phyloP scores from a whole-genome alignment of 2,797 vertebrate species.

The Melanotaenia maccullochi region DNA sequence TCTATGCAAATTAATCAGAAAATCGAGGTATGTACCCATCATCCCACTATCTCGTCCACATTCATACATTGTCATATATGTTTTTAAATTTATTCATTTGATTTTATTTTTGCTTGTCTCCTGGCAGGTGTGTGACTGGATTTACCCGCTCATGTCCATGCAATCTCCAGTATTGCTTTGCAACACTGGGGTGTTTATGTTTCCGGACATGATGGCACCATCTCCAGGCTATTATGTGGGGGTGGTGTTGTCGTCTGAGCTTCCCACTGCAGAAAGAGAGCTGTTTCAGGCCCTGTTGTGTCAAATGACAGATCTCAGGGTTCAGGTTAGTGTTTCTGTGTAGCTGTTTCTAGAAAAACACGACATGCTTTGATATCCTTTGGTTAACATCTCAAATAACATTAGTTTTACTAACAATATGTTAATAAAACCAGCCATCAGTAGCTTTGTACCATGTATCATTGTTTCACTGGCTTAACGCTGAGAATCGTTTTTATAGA shows the following conservation, averaged over 20 bases:
- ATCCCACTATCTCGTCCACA: too few species aligned
- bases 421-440: background rate
- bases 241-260: slow-evolving; percentile 93
- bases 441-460: background rate
- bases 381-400: background rate
- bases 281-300: slow-evolving; percentile 92
- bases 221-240: slow-evolving; percentile 91
- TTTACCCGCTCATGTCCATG: slow-evolving; percentile 92
- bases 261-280: slow-evolving; percentile 83
- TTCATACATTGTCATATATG: background rate
- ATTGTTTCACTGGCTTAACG: background rate
- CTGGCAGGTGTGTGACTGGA: slow-evolving; percentile 95
- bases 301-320: slow-evolving; percentile 93
- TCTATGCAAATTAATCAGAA: background rate
- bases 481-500: background rate
- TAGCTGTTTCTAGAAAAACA: background rate
- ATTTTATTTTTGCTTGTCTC: background rate
- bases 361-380: background rate
- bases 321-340: slow-evolving; percentile 87
- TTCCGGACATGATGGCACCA: slow-evolving; percentile 93
- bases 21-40: background rate
- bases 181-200: slow-evolving; percentile 95
- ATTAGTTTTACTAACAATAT: background rate
- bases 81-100: background rate
- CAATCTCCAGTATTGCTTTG: slow-evolving; percentile 93